Evolutionary conservation across 2,888 invertebrate species (phyloP), one percentile per base, ranked within the genome.

Genomic region (Drosophila mettleri): DNA sequence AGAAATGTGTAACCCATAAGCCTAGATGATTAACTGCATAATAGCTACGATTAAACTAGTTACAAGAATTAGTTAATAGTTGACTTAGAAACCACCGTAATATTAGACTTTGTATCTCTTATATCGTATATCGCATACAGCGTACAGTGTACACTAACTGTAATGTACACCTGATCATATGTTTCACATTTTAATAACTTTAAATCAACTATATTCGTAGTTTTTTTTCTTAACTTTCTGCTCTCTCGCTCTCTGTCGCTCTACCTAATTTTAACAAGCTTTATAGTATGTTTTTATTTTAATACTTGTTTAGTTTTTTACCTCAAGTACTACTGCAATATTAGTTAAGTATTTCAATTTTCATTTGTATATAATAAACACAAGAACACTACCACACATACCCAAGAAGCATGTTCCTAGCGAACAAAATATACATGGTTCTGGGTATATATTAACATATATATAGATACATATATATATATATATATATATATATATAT

Each of bases 61-160:
- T 70, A 84, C 22, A 58, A 64, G 53, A 79, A 70, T 72, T 87
- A 85, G 88, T 62, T 64, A 12, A 80, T 83, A 85, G 86, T 78
- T 76, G 80, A 85, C 64, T 86, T 88, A 85, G 86, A 85, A 88
- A 85, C 85, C 85, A 85, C 85, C 85, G 85, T 86, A 88, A 88
- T 85, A 64, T 83, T 88, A 88, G 88, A 88, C 83, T 83, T 78
- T 83, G 74, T 80, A 84, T 72, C 66, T 71, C 69, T 63, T 82
- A 85, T 72, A 68, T 71, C 69, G 65, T 82, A 85, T 60, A 20
- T 48, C 14, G 48, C 33, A 33, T 31, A 48, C 48, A 33, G 12
- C 24, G 38, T 64, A 63, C 63, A 63, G 65, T 51, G 43, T 67
- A 57, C 51, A 52, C 20, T 58, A 45, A 29, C 49, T 63, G 49